These are phyloP conservation scores for Hippasteria phrygiana DNA, from an alignment of 53 echinoderm and acorn worm genomes.

Conservation along the genomic window DNA sequence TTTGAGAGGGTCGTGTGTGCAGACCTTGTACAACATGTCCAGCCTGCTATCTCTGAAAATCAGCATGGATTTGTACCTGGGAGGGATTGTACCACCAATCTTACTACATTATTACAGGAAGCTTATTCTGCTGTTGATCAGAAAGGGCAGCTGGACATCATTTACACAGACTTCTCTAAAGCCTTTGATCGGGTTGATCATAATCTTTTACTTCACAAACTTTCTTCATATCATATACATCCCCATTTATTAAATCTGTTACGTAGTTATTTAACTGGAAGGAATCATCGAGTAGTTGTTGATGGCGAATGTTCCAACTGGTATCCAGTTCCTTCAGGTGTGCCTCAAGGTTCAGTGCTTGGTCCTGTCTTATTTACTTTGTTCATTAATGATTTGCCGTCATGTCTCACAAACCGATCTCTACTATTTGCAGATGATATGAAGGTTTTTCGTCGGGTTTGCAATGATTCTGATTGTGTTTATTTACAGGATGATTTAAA, in stretches of 20 bases:
- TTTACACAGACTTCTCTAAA: no score
- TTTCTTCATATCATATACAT: no score
- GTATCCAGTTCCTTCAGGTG: constrained; percentile 25
- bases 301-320: background rate
- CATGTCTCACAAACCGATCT: constrained; percentile 11
- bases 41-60: constrained; percentile 12
- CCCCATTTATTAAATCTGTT: no score
- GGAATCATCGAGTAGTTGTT: no score
- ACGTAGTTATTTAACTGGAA: no score
- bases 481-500: background rate
- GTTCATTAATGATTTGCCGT: constrained; percentile 15
- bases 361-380: constrained; percentile 47
- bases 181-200: background rate
- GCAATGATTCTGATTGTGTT: constrained; percentile 7
- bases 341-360: constrained; percentile 29
- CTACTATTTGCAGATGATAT: constrained; percentile 48
- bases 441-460: constrained; percentile 31
- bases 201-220: background rate
- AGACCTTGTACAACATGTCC: constrained; percentile 6
- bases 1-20: no score
- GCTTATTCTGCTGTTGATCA: constrained; percentile 17
- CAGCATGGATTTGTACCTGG: constrained; percentile 61
- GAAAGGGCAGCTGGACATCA: background rate
- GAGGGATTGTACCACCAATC: constrained; percentile 35
- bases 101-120: constrained; percentile 3